Evolutionary conservation across 2,888 invertebrate species (phyloP), one percentile per base, ranked within the genome.

Genomic region (Bombylius discolor): DNA sequence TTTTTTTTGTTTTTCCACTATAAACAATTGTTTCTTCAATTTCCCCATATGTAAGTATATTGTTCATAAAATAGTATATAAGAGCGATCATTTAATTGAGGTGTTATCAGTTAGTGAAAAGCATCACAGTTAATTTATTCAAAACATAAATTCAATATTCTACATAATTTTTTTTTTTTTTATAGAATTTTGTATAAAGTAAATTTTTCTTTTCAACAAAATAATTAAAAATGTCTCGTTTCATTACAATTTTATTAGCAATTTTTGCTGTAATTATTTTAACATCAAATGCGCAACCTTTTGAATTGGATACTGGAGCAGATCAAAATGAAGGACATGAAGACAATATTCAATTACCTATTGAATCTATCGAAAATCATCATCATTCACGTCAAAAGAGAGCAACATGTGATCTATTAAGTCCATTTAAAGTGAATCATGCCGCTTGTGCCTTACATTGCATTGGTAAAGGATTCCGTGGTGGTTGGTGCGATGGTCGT

Each of bases 391-490:
- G 67, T 47, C 63, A 62, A 2, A 68, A 64, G 58, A 57, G 71
- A 59, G 64, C 66, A 8, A 70, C 71, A 8, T 71, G 71, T 56
- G 71, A 71, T 60, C 62, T 72, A 3, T 55, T 69, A 13, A 65
- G 67, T 53, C 47, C 51, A 1, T 56, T 58, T n/a, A 55, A 55
- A 3, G 49, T 70, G 6, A 68, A 68, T 45, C 64, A 71, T 59
- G 62, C 69, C 9, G 69, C 69, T 45, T 72, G 71, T 61, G 71
- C 67, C 13, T 62, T 63, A 8, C 67, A 70, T 55, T 72, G 72
- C 53, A 56, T 71, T 4, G 56, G 56, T 3, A 54, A 54, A 39
- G 63, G 68, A 50, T 65, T 58, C 60, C 60, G 52, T 12, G 71
- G 70, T 32, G 71, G 70, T 47, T 65, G 65, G 54, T 69, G 68